These are phyloP conservation scores for Tiaroga cobitis DNA, from an alignment of 2,797 vertebrate genomes.

Conservation along the genomic window DNA sequence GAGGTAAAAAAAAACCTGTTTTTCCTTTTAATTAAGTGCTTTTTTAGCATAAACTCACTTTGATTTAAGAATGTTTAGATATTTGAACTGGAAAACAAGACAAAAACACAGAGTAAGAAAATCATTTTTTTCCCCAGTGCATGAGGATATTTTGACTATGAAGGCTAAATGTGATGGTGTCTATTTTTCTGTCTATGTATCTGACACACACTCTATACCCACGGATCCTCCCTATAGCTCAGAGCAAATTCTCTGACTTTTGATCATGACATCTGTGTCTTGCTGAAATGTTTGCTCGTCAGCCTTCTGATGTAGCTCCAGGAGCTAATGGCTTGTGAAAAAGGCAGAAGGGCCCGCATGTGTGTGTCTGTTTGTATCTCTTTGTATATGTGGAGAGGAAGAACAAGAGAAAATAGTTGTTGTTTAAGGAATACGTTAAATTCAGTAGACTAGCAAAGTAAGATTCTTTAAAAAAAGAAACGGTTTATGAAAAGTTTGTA, in stretches of 20 bases:
- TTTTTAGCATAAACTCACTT: no score
- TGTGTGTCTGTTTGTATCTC: conserved; percentile 25
- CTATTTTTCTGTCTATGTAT: conserved; percentile 62
- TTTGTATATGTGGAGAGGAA: neutral
- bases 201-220: conserved; percentile 61
- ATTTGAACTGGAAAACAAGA: neutral
- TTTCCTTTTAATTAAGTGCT: no score
- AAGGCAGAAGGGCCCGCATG: conserved; percentile 82
- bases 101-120: neutral
- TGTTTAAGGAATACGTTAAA: neutral
- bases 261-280: conserved; percentile 88
- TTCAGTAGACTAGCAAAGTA: neutral
- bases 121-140: neutral
- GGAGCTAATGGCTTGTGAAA: conserved; percentile 99
- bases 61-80: neutral
- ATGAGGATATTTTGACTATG: conserved; percentile 12
- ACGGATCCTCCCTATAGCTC: conserved; percentile 73
- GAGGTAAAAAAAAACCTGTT: no score
- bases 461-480: neutral
- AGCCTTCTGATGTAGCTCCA: conserved; percentile 99
- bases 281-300: conserved; percentile 93
- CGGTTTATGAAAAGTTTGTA: neutral
- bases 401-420: neutral
- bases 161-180: neutral
- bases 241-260: conserved; percentile 80